Evolutionary conservation across 2,888 invertebrate species (phyloP).

Genomic region (Phyllotreta striolata): DNA sequence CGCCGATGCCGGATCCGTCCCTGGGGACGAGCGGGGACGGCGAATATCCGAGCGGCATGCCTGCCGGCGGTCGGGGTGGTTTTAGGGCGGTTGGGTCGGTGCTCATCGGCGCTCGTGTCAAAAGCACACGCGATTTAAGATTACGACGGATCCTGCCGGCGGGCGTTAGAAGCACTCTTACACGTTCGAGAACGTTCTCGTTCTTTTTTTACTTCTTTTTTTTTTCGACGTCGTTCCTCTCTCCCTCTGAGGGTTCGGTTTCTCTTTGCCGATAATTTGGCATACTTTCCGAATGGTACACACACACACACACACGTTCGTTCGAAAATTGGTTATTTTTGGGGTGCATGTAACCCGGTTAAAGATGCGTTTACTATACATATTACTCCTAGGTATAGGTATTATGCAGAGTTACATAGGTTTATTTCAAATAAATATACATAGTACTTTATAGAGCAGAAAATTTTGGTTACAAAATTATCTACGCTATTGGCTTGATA

Average conservation of each 20-base stretch:
- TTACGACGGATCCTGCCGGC: slow-evolving; percentile 47
- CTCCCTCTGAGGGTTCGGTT: not conserved
- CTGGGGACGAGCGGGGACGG: slow-evolving; percentile 8
- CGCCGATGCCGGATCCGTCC: not conserved
- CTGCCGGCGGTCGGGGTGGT: slow-evolving; percentile 21
- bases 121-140: slow-evolving; percentile 53
- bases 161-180: slow-evolving; percentile 46
- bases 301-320: too few relatives aligned
- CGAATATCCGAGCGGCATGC: slow-evolving; percentile 22
- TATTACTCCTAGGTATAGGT: too few relatives aligned
- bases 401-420: too few relatives aligned
- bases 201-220: slow-evolving; percentile 22
- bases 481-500: too few relatives aligned
- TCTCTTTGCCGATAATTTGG: not conserved
- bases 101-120: slow-evolving; percentile 45
- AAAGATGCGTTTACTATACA: too few relatives aligned
- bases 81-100: slow-evolving; percentile 13
- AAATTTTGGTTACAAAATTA: too few relatives aligned
- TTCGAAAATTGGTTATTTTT: too few relatives aligned
- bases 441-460: too few relatives aligned
- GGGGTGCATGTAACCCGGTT: too few relatives aligned
- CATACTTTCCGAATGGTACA: too few relatives aligned
- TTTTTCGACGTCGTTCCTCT: not conserved
- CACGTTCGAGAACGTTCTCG: slow-evolving; percentile 43
- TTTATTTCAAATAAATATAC: too few relatives aligned